A percentile compares a stretch with the other conserved stretches of the same genome.
Conservation (phyloP, 2,888 invertebrate species). For the Cephus nigrinus region DNA sequence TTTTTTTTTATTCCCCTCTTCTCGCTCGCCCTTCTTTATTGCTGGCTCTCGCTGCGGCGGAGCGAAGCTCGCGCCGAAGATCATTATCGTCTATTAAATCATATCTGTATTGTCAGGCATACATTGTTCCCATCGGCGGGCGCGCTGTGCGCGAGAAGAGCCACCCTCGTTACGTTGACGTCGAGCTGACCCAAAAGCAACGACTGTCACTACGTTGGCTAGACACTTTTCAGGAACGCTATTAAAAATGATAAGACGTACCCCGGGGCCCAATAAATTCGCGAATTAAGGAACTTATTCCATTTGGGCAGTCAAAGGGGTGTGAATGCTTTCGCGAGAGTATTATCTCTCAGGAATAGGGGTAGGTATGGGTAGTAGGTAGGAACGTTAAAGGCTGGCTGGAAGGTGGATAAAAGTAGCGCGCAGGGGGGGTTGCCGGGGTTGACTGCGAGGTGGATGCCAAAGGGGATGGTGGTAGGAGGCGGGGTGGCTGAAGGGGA, state of each 20-base stretch:
- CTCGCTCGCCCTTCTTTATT: conserved; percentile 31
- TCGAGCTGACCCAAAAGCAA: too few relatives aligned
- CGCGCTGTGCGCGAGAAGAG: too few relatives aligned
- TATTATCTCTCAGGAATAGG: conserved; percentile 56
- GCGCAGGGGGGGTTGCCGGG: conserved; percentile 39
- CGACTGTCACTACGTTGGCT: too few relatives aligned
- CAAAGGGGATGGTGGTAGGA: conserved; percentile 19
- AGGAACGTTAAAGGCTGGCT: conserved; percentile 5
- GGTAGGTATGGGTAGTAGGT: conserved; percentile 14
- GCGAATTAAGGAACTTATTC: conserved; percentile 67
- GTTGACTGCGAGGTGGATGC: conserved; percentile 22
- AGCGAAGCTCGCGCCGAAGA: conserved; percentile 30
- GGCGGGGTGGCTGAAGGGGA: conserved; percentile 36
- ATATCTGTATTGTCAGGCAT: neutral
- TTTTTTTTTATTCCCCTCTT: conserved; percentile 28
- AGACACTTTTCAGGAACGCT: too few relatives aligned
- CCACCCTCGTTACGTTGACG: too few relatives aligned
- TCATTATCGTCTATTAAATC: conserved; percentile 30
- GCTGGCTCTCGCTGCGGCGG: conserved; percentile 20
- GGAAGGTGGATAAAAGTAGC: conserved; percentile 14
- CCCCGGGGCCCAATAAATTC: conserved; percentile 55
- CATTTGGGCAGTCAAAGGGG: conserved; percentile 66
- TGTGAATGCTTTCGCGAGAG: conserved; percentile 64
- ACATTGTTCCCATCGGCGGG: conserved; percentile 2
- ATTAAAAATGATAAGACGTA: too few relatives aligned